A percentile compares a stretch with the other conserved stretches of the same genome.
phyloP scores from a whole-genome alignment of 2,888 invertebrate genomes.

The Strigamia transsilvanica region DNA sequence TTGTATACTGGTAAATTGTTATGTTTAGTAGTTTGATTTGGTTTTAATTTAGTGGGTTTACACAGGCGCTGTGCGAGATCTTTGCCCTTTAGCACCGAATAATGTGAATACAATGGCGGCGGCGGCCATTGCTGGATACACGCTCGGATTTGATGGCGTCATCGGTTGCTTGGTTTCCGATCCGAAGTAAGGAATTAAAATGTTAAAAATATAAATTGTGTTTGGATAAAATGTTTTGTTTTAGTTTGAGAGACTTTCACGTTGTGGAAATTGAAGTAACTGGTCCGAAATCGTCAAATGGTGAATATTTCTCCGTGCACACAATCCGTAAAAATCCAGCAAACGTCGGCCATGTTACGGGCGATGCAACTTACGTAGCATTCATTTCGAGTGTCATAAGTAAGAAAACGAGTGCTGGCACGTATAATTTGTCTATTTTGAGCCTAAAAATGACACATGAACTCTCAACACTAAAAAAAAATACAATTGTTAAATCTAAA shows the following conservation, averaged over 20 bases:
- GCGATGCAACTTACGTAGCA: conserved; percentile 67
- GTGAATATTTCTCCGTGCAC: conserved; percentile 60
- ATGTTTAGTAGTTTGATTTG: not conserved
- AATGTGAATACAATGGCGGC: conserved; percentile 72
- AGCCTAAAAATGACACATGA: no score
- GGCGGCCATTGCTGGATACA: conserved; percentile 67
- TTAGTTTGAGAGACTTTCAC: conserved; percentile 67
- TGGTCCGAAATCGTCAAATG: conserved; percentile 61
- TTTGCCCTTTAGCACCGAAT: conserved; percentile 69
- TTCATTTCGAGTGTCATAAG: conserved; percentile 62
- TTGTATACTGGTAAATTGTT: conserved; percentile 63
- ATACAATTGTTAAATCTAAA: no score
- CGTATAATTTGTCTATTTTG: no score
- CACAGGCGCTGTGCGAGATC: conserved; percentile 66
- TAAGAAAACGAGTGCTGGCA: not conserved
- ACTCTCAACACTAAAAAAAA: no score
- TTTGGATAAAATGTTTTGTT: no score
- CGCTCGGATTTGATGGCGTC: conserved; percentile 67
- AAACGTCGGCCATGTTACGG: conserved; percentile 67
- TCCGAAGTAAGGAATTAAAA: conserved; percentile 63
- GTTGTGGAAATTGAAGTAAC: conserved; percentile 67
- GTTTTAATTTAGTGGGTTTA: not conserved
- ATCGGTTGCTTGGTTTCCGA: conserved; percentile 67
- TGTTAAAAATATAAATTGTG: not conserved
- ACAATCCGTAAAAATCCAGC: conserved; percentile 68